These are phyloP conservation scores for Ennomos erosarius DNA, from an alignment of 2,888 invertebrate species.

Conservation along the genomic window DNA sequence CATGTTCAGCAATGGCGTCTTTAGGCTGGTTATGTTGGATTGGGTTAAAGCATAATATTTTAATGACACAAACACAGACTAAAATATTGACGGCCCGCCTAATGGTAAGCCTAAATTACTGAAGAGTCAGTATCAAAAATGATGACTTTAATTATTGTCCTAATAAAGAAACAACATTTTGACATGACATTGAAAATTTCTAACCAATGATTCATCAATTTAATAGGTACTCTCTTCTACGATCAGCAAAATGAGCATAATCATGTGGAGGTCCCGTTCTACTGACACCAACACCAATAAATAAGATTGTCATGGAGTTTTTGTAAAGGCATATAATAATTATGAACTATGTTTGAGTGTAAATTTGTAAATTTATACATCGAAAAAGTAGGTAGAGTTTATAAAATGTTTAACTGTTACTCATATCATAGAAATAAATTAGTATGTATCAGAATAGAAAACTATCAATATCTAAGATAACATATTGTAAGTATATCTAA, in stretches of 20 bases:
- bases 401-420: slow-evolving; percentile 22
- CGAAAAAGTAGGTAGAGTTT: slow-evolving; percentile 31
- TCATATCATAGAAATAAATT: slow-evolving; percentile 27
- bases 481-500: no score
- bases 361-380: slow-evolving; percentile 29
- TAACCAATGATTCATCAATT: slow-evolving; percentile 4
- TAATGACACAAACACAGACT: no score
- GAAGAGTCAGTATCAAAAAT: no score
- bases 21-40: no score
- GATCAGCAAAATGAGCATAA: slow-evolving; percentile 24
- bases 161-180: neutral
- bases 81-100: no score
- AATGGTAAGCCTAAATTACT: no score
- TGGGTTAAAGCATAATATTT: no score
- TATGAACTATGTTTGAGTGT: slow-evolving; percentile 10
- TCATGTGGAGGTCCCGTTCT: slow-evolving; percentile 33
- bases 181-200: slow-evolving; percentile 9
- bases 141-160: no score
- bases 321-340: no score
- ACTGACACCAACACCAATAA: slow-evolving; percentile 33
- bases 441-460: no score
- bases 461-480: no score
- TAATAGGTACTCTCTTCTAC: slow-evolving; percentile 5
- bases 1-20: no score
- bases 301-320: slow-evolving; percentile 29